A percentile compares a stretch with the other conserved stretches of the same genome.
phyloP scores from a whole-genome alignment of 2,888 invertebrate species.

The Xylota segnis region DNA sequence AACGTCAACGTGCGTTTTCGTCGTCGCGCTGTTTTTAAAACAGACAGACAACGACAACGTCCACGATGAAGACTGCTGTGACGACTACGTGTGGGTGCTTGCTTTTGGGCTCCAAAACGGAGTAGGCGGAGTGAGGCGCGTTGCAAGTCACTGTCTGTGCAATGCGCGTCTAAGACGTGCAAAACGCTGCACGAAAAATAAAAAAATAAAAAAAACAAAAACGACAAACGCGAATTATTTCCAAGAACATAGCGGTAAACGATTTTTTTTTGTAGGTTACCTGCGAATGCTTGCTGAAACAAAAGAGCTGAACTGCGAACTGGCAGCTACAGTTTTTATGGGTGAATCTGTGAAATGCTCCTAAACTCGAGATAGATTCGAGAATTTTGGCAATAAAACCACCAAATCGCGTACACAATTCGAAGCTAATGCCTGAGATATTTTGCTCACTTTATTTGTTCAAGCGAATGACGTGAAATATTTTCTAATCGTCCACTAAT shows the following conservation, averaged over 20 bases:
- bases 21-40: constrained; percentile 34
- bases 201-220: constrained; percentile 32
- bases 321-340: constrained; percentile 17
- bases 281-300: constrained; percentile 46
- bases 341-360: constrained; percentile 16
- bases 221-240: constrained; percentile 47
- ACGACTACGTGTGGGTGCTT: constrained; percentile 73
- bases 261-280: constrained; percentile 64
- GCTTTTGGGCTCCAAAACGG: constrained; percentile 63
- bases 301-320: constrained; percentile 71
- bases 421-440: constrained; percentile 16
- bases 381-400: constrained; percentile 47
- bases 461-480: constrained; percentile 74
- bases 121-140: constrained; percentile 74
- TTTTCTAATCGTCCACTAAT: constrained; percentile 77
- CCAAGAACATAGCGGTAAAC: constrained; percentile 73
- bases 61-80: constrained; percentile 43
- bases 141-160: constrained; percentile 66
- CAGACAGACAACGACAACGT: constrained; percentile 27
- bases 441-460: constrained; percentile 42
- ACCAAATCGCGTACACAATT: neutral
- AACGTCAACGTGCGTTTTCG: constrained; percentile 65
- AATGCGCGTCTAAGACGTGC: constrained; percentile 65
- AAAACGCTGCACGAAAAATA: constrained; percentile 43
- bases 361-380: constrained; percentile 30